Evolutionary conservation across 1,140 invertebrate species (phyloP), one percentile per base, ranked within the genome.

Genomic region (Zelostemma sp.): DNA sequence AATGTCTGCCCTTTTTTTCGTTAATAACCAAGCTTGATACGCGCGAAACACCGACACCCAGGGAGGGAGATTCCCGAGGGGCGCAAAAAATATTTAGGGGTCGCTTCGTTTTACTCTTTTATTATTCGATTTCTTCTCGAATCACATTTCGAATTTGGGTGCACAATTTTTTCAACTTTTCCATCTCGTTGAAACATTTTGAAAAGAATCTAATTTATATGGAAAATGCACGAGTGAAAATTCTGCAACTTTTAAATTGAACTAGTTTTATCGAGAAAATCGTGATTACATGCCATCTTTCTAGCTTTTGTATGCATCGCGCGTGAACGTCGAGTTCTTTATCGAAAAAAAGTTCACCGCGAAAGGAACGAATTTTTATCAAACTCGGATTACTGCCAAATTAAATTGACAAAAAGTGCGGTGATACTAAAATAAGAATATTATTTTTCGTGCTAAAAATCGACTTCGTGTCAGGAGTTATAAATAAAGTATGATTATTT

Each of bases 11-110:
- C 71, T 73, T 75, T 75, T 80, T 77, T 73, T 66, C 73, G 75
- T 80, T 82, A 82, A 82, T 82, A 82, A 81, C 78, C 62, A 53
- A 77, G 61, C 68, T 68, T 68, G 76, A 78, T 76, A 77, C 75
- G 72, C 75, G 67, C 67, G 77, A 79, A 67, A 43, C 70, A 60
- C 69, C 69, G 75, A 77, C 73, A 75, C 75, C 73, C 73, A 51
- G 58, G 21, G 18, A 45, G 60, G 76, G 73, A 72, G 56, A 55
- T 71, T 68, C 67, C 67, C 64, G 68, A 70, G 62, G 79, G 75
- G 73, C 72, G 59, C 59, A 64, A 55, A 64, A 25, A 25, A 68
- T 74, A 72, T 68, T 62, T 60, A 57, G 65, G 68, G 70, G 65
- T 67, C 31, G 41, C 56, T 61, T 68, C 55, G 47, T 53, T 66